These are phyloP conservation scores for Augochlorella aurata DNA, from an alignment of 2,888 invertebrate species.

Conservation along the genomic window DNA sequence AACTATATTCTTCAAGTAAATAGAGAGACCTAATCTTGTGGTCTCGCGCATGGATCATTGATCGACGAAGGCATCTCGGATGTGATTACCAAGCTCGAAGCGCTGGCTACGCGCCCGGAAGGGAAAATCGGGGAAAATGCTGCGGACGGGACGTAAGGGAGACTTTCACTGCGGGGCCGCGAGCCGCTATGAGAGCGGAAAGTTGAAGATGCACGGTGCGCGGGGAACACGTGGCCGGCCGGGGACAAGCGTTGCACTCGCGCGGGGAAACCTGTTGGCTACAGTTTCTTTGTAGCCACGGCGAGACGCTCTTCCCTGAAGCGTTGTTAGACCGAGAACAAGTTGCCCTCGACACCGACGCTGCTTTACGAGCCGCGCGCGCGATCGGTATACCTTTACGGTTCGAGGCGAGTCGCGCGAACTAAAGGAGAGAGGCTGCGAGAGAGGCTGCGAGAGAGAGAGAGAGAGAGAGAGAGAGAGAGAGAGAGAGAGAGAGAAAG, in stretches of 20 bases:
- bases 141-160: not conserved
- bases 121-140: not conserved
- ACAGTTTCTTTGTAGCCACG: constrained; percentile 47
- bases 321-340: constrained; percentile 56
- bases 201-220: not conserved
- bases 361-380: constrained; percentile 54
- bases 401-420: constrained; percentile 13
- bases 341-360: constrained; percentile 58
- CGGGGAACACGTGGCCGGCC: constrained; percentile 27
- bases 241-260: constrained; percentile 22
- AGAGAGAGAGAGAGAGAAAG: not conserved
- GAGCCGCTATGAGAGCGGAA: not conserved
- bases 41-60: too few relatives aligned
- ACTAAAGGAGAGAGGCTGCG: not conserved
- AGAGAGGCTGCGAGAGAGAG: not conserved
- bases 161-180: not conserved
- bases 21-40: too few relatives aligned
- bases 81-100: not conserved
- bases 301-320: constrained; percentile 53
- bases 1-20: too few relatives aligned
- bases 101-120: too few relatives aligned
- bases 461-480: not conserved
- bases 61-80: not conserved
- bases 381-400: constrained; percentile 44
- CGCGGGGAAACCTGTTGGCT: constrained; percentile 50